These are phyloP conservation scores for Streptopelia turtur DNA, from an alignment of 2,797 vertebrate species.

Conservation along the genomic window DNA sequence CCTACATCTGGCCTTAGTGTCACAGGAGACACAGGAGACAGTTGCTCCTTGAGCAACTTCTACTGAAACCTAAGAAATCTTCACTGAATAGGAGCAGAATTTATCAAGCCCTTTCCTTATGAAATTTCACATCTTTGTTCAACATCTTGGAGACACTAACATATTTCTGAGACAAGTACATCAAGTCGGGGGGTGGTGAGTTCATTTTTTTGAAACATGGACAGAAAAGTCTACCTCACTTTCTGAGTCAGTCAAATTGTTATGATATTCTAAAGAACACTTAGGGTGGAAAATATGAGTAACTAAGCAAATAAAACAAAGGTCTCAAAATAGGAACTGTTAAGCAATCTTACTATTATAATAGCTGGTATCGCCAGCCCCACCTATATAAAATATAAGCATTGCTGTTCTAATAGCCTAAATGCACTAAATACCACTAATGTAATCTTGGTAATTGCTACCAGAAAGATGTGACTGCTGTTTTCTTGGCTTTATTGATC, in stretches of 20 bases:
- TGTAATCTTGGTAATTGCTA: slow-evolving; percentile 38
- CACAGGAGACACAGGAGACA: background rate
- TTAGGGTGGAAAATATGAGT: background rate
- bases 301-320: background rate
- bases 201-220: background rate
- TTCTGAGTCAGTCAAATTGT: background rate
- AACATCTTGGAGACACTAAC: background rate
- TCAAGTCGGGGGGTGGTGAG: background rate
- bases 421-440: slow-evolving; percentile 51
- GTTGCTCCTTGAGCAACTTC: background rate
- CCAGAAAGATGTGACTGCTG: slow-evolving; percentile 31
- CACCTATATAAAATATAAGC: slow-evolving; percentile 64
- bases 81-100: background rate
- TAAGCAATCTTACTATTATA: slow-evolving; percentile 32
- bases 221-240: background rate
- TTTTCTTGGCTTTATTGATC: slow-evolving; percentile 54
- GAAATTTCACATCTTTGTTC: background rate
- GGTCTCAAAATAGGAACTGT: slow-evolving; percentile 40
- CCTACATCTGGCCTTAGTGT: background rate
- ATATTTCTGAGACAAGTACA: background rate
- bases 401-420: slow-evolving; percentile 36
- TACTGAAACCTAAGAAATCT: background rate
- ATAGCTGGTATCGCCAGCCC: slow-evolving; percentile 34
- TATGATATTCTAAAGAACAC: background rate
- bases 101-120: background rate